Evolutionary conservation across 2,797 vertebrate species (phyloP).

Genomic region (Jordanella pulchra): DNA sequence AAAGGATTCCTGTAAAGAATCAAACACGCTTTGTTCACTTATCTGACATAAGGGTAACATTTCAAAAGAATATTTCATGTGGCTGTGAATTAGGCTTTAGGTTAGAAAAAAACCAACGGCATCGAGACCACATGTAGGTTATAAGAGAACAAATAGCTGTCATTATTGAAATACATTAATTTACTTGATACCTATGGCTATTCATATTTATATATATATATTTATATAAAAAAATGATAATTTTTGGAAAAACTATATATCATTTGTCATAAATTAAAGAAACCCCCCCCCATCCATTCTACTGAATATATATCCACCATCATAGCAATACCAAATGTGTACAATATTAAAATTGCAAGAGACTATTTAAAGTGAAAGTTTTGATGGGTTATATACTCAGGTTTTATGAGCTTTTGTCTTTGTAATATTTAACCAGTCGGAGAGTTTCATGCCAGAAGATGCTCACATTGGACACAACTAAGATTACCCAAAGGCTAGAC

Average conservation of each 20-base stretch:
- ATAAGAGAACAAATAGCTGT: background rate
- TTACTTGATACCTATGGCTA: background rate
- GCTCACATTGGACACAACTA: background rate
- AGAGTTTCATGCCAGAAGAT: background rate
- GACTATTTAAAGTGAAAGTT: background rate
- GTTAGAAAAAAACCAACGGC: background rate
- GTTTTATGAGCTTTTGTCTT: background rate
- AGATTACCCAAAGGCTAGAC: too few relatives aligned
- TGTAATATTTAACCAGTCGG: background rate
- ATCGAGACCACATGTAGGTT: background rate
- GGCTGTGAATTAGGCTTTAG: background rate
- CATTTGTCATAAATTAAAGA: too few relatives aligned
- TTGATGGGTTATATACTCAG: background rate
- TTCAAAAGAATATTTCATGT: background rate
- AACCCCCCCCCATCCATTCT: background rate
- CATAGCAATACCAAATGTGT: too few relatives aligned
- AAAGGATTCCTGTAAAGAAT: conserved; percentile 89
- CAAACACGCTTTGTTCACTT: background rate
- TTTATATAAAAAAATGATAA: background rate
- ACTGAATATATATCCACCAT: background rate
- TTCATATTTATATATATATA: background rate
- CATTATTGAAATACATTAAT: background rate
- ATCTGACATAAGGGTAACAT: background rate
- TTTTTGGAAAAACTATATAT: too few relatives aligned
- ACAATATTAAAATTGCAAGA: too few relatives aligned